Evolutionary conservation across 2,797 vertebrate genomes (phyloP), one percentile per base, ranked within the genome.

Genomic region (Thalassophryne amazonica): DNA sequence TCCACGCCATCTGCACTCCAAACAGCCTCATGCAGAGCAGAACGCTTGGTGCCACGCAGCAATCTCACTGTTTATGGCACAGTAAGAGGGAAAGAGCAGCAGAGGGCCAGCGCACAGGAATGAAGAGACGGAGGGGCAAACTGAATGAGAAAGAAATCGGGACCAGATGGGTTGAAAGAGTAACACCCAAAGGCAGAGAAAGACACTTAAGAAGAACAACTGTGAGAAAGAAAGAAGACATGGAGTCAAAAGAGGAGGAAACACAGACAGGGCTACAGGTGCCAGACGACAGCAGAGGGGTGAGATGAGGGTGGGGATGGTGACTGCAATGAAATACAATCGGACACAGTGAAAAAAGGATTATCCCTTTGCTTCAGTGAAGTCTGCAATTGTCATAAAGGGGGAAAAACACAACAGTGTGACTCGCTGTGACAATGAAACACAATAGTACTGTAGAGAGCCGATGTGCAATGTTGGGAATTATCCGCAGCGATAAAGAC

Each of bases 311-410:
- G 10, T 31, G 42, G 12, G 15, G 17, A 11, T 12, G 40, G 31
- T 33, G 57, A 68, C 63, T 24, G 33, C 64, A 69, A 75, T 80
- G 63, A 76, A 82, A 81, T 55, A 70, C 53, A 86, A 87, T 87
- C 79, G 80, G 59, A 81, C 59, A 69, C 55, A 73, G 69, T 49
- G 61, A 65, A 57, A 62, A 80, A 67, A 55, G 85, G 81, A 86
- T 89, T 83, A 86, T 63, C 70, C 76, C 32, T 68, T 68, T 78
- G 87, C 82, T 88, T 85, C 83, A 81, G 62, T 83, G 80, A 78
- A 88, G 84, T 78, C 83, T 80, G 84, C 88, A 87, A 87, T 87
- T 85, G 84, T 70, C 57, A 7, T 62, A 60, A 60, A 75, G 56
- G 35, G 38, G 29, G 1, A 45, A 57, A 64, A 48, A 58, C 58